Evolutionary conservation across 2,888 invertebrate genomes (phyloP).

Genomic region (Thumatha senex): DNA sequence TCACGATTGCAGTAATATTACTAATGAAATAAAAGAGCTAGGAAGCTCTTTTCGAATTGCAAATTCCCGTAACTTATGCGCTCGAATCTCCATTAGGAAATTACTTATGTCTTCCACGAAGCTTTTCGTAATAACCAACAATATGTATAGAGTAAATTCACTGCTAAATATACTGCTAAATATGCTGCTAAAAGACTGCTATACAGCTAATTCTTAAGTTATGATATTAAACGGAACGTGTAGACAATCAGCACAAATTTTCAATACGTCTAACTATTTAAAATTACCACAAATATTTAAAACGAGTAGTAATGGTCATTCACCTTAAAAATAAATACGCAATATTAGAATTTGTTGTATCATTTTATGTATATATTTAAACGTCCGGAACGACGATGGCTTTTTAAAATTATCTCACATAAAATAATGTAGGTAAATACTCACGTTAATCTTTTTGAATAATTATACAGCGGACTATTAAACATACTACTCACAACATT

Average conservation of each 20-base stretch:
- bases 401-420: not conserved
- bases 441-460: too few species aligned
- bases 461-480: too few species aligned
- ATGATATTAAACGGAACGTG: constrained; percentile 56
- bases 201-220: constrained; percentile 56
- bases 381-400: not conserved
- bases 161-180: too few species aligned
- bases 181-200: too few species aligned
- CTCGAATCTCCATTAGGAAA: constrained; percentile 62
- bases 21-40: constrained; percentile 46
- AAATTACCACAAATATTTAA: constrained; percentile 12
- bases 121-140: constrained; percentile 48
- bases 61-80: constrained; percentile 52
- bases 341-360: not conserved
- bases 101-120: constrained; percentile 46
- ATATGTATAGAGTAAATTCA: constrained; percentile 46
- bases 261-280: constrained; percentile 33
- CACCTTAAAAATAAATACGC: not conserved
- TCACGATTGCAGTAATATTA: constrained; percentile 41
- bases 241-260: constrained; percentile 49
- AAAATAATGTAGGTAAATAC: not conserved
- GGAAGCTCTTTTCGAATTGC: constrained; percentile 41
- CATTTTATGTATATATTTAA: not conserved
- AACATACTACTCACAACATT: too few species aligned
- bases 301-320: not conserved